Evolutionary conservation across 2,888 invertebrate species (phyloP).

Genomic region (Euspilapteryx auroguttella): DNA sequence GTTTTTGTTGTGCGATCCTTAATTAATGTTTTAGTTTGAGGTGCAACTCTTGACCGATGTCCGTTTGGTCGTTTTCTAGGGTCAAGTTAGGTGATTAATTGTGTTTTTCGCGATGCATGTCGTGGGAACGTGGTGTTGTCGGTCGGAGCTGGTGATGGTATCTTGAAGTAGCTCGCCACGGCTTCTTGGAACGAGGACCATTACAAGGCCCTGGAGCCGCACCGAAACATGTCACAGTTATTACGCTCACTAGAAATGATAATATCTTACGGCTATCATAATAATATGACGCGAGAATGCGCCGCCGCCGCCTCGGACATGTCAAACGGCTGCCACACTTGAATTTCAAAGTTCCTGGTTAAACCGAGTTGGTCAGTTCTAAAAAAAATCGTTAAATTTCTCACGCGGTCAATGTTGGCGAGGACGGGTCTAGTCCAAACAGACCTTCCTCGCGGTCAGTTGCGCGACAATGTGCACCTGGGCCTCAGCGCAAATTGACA

Average conservation of each 20-base stretch:
- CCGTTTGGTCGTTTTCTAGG: slow-evolving; percentile 17
- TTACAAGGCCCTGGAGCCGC: slow-evolving; percentile 44
- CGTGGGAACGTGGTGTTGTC: slow-evolving; percentile 36
- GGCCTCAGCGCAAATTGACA: slow-evolving; percentile 36
- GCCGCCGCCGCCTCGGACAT: too few species aligned
- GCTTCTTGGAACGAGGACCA: slow-evolving; percentile 50
- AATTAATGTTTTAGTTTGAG: slow-evolving; percentile 50
- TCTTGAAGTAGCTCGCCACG: slow-evolving; percentile 41
- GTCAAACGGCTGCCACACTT: too few species aligned
- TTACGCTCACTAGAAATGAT: slow-evolving; percentile 53
- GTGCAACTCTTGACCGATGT: slow-evolving; percentile 43
- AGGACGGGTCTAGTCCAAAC: slow-evolving; percentile 37
- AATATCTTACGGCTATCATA: slow-evolving; percentile 34
- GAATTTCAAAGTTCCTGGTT: too few species aligned
- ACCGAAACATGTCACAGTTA: slow-evolving; percentile 56
- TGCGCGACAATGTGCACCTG: slow-evolving; percentile 46
- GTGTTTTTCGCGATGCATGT: slow-evolving; percentile 29
- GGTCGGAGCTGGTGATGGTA: slow-evolving; percentile 28
- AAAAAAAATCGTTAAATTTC: slow-evolving; percentile 17
- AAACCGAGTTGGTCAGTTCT: slow-evolving; percentile 11
- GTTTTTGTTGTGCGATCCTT: slow-evolving; percentile 32
- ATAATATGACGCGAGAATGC: slow-evolving; percentile 23
- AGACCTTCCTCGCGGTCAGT: slow-evolving; percentile 45
- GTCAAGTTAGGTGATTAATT: slow-evolving; percentile 14
- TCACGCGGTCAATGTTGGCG: slow-evolving; percentile 36